Conservation (phyloP, 2,797 vertebrate species). For the Aulostomus chinensis region DNA sequence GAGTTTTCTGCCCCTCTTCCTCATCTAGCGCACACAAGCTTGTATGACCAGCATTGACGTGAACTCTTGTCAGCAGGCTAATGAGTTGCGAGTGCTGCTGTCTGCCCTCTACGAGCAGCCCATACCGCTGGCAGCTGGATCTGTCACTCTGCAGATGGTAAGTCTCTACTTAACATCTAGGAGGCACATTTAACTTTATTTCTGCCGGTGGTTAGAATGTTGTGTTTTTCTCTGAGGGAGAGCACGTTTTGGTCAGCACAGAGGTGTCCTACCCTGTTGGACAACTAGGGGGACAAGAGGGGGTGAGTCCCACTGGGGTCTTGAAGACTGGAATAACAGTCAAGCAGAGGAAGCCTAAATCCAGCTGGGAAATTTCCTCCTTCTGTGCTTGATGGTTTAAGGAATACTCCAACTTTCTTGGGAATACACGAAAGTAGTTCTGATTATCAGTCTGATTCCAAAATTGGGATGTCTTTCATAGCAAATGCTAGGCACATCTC, state of each 20-base stretch:
- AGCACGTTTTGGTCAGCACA: constrained; percentile 70
- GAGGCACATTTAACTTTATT: constrained; percentile 14
- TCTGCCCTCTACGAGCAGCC: constrained; percentile 77
- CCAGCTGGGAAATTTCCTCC: constrained; percentile 45
- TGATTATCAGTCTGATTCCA: too few species aligned
- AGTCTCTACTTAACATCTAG: constrained; percentile 38
- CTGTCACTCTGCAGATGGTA: constrained; percentile 84
- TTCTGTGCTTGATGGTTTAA: constrained; percentile 3
- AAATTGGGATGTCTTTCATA: too few species aligned
- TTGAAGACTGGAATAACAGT: too few species aligned
- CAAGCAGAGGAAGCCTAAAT: constrained; percentile 48
- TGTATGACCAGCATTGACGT: not conserved
- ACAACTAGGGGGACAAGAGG: constrained; percentile 57
- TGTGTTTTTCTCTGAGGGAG: constrained; percentile 79
- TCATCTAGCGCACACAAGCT: not conserved
- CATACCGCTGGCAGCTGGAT: constrained; percentile 67
- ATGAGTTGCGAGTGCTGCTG: constrained; percentile 80
- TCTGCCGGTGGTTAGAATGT: constrained; percentile 49
- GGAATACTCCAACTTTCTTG: too few species aligned
- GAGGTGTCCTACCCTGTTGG: constrained; percentile 53
- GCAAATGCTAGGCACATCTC: too few species aligned
- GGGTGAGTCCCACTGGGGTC: constrained; percentile 72
- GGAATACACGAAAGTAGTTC: too few species aligned
- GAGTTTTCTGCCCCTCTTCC: not conserved
- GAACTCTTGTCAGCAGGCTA: constrained; percentile 67